Base-by-base conservation (phyloP, 35 echinoderm and acorn worm genomes). In the Apostichopus parvimensis region DNA sequence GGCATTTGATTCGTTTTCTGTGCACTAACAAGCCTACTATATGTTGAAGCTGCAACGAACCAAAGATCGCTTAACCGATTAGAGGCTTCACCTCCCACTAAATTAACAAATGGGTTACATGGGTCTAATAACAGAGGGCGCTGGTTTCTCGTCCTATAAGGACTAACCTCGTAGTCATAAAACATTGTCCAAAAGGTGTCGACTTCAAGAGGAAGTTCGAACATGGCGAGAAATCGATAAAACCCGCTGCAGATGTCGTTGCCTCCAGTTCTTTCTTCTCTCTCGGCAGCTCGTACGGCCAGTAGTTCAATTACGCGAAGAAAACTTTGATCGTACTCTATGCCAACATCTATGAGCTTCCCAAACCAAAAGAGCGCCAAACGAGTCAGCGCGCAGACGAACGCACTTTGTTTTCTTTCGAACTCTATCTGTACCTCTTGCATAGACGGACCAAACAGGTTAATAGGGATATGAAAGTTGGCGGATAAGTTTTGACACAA, bases 71-170 rank as follows among this genome's bases (percentile, higher is more conserved):
- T 87, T 5, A 87, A 18, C 11, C 24, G 58, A 58, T 87, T n/a
- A 26, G 53, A 53, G 15, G 21, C 23, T 9, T 26, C 60, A 12
- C 83, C 83, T 21, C 58, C 83, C 7, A 87, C 18, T 22, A 87
- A 28, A 61, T 87, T 87, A 56, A 57, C 60, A 14, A 57, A 87
- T 1, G 83, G 83, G 24, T 57, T 87, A 12, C 53, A 57, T 6
- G 83, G 83, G 24, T 87, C 83, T 26, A 87, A 56, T 23, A 87
- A n/a, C 7, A 87, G 11, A 87, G 56, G 83, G 6, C 45, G 56
- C 52, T 87, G 83, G 11, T 53, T 26, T 8, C 8, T 53, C 7
- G 52, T 80, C 4, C 15, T 5, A 12, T n/a, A 57, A 25, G 83
- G 83, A 17, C 54, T 87, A 12, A 57, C 83, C 56, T 66, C 17